phyloP scores from a whole-genome alignment of 2,113 vertebrate species.

The Piaya cayana region DNA sequence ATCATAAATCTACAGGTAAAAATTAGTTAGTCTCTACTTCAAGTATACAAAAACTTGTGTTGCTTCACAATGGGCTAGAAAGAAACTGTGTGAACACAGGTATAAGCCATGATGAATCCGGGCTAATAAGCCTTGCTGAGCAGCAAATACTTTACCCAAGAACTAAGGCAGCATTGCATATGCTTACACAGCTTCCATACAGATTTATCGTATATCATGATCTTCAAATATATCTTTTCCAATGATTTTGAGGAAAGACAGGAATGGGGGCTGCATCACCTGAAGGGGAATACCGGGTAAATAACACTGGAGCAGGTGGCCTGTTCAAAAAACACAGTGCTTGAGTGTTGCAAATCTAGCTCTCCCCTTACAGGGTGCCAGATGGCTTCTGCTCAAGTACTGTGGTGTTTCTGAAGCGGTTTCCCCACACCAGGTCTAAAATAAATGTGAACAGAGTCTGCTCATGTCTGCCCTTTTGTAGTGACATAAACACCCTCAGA shows the following conservation, averaged over 20 bases:
- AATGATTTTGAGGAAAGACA: background rate
- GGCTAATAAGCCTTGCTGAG: background rate
- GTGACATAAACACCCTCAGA: background rate
- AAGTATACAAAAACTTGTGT: background rate
- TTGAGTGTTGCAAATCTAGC: background rate
- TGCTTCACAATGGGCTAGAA: background rate
- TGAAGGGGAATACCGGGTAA: background rate
- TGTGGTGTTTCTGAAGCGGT: background rate
- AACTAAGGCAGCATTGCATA: background rate
- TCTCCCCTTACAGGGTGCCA: background rate
- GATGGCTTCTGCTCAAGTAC: background rate
- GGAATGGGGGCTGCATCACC: background rate
- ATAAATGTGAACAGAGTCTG: background rate
- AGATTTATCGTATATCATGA: background rate
- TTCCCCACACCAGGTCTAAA: background rate
- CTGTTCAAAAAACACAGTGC: background rate
- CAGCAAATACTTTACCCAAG: background rate
- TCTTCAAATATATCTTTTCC: background rate
- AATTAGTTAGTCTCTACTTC: background rate
- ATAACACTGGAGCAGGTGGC: background rate
- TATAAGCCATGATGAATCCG: background rate
- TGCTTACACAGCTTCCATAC: background rate
- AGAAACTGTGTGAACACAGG: background rate
- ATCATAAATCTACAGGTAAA: background rate
- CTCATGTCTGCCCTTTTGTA: background rate